phyloP scores from a whole-genome alignment of 2,113 vertebrate genomes.

The Pluvianellus socialis region DNA sequence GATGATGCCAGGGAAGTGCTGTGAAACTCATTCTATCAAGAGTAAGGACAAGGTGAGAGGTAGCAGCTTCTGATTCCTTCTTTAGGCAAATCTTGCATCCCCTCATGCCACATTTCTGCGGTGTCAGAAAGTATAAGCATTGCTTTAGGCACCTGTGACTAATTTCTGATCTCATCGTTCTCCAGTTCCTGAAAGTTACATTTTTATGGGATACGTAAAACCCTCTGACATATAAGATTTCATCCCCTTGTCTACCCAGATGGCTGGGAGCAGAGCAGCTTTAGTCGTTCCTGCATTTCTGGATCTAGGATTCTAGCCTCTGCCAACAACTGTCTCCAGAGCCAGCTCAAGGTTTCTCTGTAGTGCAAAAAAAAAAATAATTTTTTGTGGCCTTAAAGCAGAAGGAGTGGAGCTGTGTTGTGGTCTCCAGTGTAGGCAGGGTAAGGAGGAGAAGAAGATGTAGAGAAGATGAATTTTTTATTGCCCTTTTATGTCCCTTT shows the following conservation, averaged over 20 bases:
- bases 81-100: not conserved
- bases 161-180: not conserved
- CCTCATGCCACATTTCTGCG: not conserved
- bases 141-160: not conserved
- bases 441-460: not conserved
- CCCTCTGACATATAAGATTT: not conserved
- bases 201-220: not conserved
- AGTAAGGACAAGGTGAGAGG: not conserved
- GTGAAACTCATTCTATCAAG: not conserved
- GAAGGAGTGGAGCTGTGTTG: accelerated
- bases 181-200: not conserved
- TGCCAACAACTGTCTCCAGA: not conserved
- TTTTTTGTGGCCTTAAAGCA: not conserved
- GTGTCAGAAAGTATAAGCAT: not conserved
- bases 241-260: not conserved
- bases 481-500: not conserved
- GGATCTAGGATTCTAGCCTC: not conserved
- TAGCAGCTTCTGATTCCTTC: not conserved
- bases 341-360: not conserved
- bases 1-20: not conserved
- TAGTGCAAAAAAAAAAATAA: not conserved
- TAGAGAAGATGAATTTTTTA: not conserved
- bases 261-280: not conserved
- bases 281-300: not conserved
- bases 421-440: not conserved